phyloP scores from a whole-genome alignment of 1,140 invertebrate species.

The Philotrypesis tridentata region DNA sequence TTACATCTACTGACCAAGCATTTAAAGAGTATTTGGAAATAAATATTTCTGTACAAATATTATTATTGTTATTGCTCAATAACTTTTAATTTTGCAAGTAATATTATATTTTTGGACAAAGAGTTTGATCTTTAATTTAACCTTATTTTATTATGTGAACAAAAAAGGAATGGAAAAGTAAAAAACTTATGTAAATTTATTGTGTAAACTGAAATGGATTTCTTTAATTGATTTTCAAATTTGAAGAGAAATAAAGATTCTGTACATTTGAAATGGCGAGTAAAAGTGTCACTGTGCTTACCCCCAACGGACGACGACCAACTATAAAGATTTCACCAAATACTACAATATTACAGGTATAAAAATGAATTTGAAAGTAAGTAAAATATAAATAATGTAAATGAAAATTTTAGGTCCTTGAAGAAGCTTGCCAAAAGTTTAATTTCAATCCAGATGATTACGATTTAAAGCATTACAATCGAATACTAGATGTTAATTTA shows the following conservation, averaged over 20 bases:
- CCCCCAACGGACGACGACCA: conserved; percentile 81
- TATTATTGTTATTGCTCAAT: too few relatives aligned
- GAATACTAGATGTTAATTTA: conserved; percentile 81
- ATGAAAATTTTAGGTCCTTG: conserved; percentile 78
- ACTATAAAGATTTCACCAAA: conserved; percentile 81
- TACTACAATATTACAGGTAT: conserved; percentile 82
- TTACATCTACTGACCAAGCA: too few relatives aligned
- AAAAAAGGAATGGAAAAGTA: too few relatives aligned
- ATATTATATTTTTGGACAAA: too few relatives aligned
- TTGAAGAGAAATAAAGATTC: not conserved
- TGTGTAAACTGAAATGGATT: too few relatives aligned
- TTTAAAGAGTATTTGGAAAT: too few relatives aligned
- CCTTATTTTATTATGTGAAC: too few relatives aligned
- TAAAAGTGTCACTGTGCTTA: conserved; percentile 75
- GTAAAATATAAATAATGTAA: conserved; percentile 7
- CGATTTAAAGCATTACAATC: conserved; percentile 85
- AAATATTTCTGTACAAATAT: too few relatives aligned
- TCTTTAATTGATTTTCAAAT: not conserved
- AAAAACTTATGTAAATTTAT: too few relatives aligned
- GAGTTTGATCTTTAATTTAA: too few relatives aligned
- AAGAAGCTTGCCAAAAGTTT: conserved; percentile 86
- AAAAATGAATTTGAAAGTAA: not conserved
- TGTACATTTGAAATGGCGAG: conserved; percentile 65
- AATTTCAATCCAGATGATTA: conserved; percentile 81
- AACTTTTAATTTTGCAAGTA: too few relatives aligned